phyloP scores from a whole-genome alignment of 1,140 invertebrate species.

The Theocolax elegans region DNA sequence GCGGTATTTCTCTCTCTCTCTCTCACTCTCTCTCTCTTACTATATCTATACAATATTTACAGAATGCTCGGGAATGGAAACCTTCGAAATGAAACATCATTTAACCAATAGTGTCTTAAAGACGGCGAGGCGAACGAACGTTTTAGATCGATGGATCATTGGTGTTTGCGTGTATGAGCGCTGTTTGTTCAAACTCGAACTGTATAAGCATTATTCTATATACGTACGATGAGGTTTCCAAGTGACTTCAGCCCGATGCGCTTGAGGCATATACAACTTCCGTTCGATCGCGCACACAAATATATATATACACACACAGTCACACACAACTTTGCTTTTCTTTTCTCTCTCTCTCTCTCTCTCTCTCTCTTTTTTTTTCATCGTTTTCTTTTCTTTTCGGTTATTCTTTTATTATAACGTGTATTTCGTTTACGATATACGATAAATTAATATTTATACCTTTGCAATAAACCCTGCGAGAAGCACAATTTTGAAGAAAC shows the following conservation, averaged over 20 bases:
- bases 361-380: too few species aligned
- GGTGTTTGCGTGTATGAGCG: not conserved
- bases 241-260: conserved; percentile 25
- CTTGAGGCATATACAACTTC: conserved; percentile 11
- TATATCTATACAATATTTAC: conserved; percentile 26
- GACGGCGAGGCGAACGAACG: not conserved
- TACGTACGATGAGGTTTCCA: conserved; percentile 30
- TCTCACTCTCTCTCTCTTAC: too few species aligned
- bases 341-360: too few species aligned
- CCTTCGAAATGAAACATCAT: conserved; percentile 1
- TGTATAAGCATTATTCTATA: conserved; percentile 3
- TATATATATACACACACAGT: conserved; percentile 5
- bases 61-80: not conserved
- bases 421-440: conserved; percentile 20
- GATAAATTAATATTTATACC: too few species aligned
- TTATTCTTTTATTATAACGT: too few species aligned
- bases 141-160: conserved; percentile 17
- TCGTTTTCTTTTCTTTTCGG: too few species aligned
- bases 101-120: conserved; percentile 1
- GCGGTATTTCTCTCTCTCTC: too few species aligned
- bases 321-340: too few species aligned
- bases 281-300: conserved; percentile 5
- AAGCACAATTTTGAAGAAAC: conserved; percentile 10
- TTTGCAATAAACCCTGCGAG: too few species aligned
- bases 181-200: conserved; percentile 10